Base-by-base conservation (phyloP, 2,797 vertebrate species). In the Thripadectes ignobilis region DNA sequence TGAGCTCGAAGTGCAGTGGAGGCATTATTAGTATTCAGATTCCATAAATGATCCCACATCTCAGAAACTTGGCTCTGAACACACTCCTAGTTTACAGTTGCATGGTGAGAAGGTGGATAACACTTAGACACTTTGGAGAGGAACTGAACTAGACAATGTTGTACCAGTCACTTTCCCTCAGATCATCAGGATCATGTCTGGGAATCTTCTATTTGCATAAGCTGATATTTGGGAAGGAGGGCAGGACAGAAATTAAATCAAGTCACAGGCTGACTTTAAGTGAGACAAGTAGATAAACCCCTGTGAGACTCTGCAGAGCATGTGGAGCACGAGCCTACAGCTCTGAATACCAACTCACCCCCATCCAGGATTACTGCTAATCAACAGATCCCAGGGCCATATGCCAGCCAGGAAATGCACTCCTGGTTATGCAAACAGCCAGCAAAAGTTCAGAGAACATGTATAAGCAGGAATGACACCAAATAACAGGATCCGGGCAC, bases 371-470 rank as follows among this genome's bases (percentile, higher is more conserved):
- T 54, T 79, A 4, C 51, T 26, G 51, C 52, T 76, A 72, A 86
- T n/a, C 75, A 92, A 86, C 66, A 91, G 61, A 76, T 73, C 81
- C 76, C 82, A 78, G 88, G 89, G 94, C 93, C 7, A 1, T 22
- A 14, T 0, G 74, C 90, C 95, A 95, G 93, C 55, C 93, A 95
- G 93, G 90, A 97, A 96, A 93, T 69, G 41, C 0, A 0, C 85
- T 93, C 77, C 55, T 81, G 55, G 55, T 95, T 95, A 92, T 71
- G 93, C 90, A 97, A 95, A 97, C 94, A 97, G 59, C 77, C 83
- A 92, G 69, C 61, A 93, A n/a, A 41, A 75, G 88, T 88, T 90
- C 92, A 90, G 92, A 62, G 88, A 93, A 94, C 43, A 4, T 73
- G 88, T 93, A 66, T 69, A 55, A 95, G 85, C 76, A 94, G 85